Conservation (phyloP, 2,797 vertebrate species). For the Silurus lanzhouensis region DNA sequence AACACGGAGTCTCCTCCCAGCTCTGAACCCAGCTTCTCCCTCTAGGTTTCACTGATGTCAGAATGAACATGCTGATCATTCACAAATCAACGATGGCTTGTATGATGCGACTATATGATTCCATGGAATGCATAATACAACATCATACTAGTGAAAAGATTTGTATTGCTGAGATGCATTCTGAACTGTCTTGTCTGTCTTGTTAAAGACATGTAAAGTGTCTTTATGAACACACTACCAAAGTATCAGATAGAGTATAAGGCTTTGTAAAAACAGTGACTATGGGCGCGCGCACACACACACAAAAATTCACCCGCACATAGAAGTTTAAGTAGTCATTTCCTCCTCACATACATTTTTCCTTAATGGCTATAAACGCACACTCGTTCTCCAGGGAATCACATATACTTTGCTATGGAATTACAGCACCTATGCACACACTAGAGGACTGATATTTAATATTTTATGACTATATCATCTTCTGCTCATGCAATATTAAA, state of each 20-base stretch:
- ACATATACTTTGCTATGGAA: constrained; percentile 29
- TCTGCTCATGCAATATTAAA: constrained; percentile 73
- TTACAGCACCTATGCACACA: constrained; percentile 46
- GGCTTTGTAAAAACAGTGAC: not conserved
- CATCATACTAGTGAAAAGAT: not conserved
- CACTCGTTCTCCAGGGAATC: constrained; percentile 27
- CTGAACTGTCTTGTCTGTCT: not conserved
- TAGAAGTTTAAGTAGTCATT: constrained; percentile 19
- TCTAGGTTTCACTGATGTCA: not conserved
- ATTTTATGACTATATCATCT: constrained; percentile 75
- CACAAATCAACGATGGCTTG: not conserved
- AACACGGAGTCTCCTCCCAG: constrained; percentile 1
- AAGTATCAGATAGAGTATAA: not conserved
- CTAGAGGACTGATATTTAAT: constrained; percentile 68
- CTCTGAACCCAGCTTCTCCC: not conserved
- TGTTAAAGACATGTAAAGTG: not conserved
- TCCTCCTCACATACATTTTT: constrained; percentile 27
- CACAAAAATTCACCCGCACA: constrained; percentile 3
- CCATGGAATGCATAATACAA: not conserved
- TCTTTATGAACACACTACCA: not conserved
- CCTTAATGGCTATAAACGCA: constrained; percentile 28
- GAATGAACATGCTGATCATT: constrained; percentile 21
- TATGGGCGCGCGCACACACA: not conserved
- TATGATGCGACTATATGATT: not conserved
- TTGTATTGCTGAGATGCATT: not conserved